phyloP scores from a whole-genome alignment of 2,797 vertebrate species.

The Phalanger gymnotis region DNA sequence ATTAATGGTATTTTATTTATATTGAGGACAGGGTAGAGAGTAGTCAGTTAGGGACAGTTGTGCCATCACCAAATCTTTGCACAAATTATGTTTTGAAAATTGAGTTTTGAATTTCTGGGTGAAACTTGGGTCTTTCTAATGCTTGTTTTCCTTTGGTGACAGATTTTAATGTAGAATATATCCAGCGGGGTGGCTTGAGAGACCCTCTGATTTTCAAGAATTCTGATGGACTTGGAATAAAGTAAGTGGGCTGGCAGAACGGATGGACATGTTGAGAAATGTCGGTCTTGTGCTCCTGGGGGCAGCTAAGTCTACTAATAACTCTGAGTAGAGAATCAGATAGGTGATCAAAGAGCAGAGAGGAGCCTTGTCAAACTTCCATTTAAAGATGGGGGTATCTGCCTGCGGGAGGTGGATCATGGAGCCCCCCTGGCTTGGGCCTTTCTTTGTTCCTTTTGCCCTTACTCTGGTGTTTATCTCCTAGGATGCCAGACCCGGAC shows the following conservation, averaged over 20 bases:
- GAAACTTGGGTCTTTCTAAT: conserved; percentile 64
- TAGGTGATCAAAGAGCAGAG: not conserved
- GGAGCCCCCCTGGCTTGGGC: conserved; percentile 18
- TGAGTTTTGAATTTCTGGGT: conserved; percentile 30
- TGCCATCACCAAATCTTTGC: not conserved
- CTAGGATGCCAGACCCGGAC: conserved; percentile 95
- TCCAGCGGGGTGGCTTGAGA: conserved; percentile 95
- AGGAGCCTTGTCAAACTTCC: conserved; percentile 21
- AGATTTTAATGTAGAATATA: conserved; percentile 98
- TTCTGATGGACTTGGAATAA: conserved; percentile 94
- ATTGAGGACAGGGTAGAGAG: not conserved
- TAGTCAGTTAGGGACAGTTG: not conserved
- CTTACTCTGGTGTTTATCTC: conserved; percentile 72
- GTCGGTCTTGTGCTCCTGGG: not conserved
- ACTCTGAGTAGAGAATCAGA: conserved; percentile 41
- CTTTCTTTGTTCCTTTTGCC: conserved; percentile 18
- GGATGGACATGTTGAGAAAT: not conserved
- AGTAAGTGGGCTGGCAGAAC: conserved; percentile 87
- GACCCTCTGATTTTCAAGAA: conserved; percentile 95
- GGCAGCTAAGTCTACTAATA: not conserved
- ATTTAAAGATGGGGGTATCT: conserved; percentile 24
- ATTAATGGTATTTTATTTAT: conserved; percentile 13
- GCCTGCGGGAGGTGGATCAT: not conserved
- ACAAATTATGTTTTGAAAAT: not conserved
- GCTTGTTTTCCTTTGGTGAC: conserved; percentile 60